These are phyloP conservation scores for Tonatia bakeri DNA, from an alignment of 2,113 vertebrate genomes.

Conservation along the genomic window DNA sequence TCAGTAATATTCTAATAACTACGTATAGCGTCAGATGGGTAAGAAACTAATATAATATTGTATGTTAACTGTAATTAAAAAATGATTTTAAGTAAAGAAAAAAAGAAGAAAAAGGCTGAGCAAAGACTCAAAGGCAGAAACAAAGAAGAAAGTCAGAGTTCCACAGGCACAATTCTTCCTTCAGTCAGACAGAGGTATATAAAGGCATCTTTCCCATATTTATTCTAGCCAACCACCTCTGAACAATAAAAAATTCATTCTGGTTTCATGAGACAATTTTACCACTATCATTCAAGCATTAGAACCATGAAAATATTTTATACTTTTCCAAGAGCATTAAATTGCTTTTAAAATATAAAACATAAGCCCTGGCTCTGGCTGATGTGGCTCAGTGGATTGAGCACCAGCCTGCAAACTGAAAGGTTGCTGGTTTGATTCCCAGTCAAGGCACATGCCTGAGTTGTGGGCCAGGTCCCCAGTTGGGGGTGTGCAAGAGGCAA, in stretches of 20 bases:
- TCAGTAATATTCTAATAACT: too few relatives aligned
- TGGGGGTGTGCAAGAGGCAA: too few relatives aligned
- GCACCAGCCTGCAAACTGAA: too few relatives aligned
- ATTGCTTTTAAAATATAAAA: neutral
- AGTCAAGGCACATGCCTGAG: too few relatives aligned
- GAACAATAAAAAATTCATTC: neutral
- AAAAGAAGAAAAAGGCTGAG: neutral
- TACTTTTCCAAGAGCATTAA: neutral
- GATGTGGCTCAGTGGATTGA: too few relatives aligned
- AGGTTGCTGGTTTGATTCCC: too few relatives aligned
- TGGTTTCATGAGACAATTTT: neutral
- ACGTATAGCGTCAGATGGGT: too few relatives aligned
- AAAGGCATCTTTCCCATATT: neutral
- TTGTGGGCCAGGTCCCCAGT: too few relatives aligned
- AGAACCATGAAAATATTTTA: neutral
- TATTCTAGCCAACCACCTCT: neutral
- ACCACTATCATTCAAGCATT: neutral
- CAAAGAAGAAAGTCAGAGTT: neutral
- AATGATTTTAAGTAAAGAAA: neutral
- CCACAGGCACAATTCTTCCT: neutral
- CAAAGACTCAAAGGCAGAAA: neutral
- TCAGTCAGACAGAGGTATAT: accelerated
- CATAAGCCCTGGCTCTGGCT: too few relatives aligned
- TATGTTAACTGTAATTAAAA: neutral
- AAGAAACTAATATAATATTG: neutral